Percentiles rank a stretch among this genome's conserved stretches.
Evolutionary conservation across 2,113 vertebrate species (phyloP).

Genomic region (Mobula birostris): DNA sequence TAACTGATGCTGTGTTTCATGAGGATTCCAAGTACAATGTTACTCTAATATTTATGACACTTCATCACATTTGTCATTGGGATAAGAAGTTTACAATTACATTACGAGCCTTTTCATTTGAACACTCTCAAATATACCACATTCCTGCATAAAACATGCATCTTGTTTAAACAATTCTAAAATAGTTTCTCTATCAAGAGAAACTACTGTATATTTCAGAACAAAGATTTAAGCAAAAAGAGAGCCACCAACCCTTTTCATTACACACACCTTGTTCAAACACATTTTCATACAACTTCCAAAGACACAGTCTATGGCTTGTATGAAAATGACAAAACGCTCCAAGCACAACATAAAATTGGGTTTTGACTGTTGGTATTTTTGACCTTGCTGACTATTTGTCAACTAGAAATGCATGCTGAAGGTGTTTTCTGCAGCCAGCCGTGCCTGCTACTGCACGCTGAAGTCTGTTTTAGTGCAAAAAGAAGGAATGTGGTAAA

Average conservation of each 20-base stretch:
- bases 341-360: background rate
- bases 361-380: conserved; percentile 33
- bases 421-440: background rate
- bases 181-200: conserved; percentile 12
- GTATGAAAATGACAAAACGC: conserved; percentile 2
- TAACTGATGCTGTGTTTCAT: conserved; percentile 34
- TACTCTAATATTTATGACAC: background rate
- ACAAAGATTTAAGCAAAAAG: conserved; percentile 11
- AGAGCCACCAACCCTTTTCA: background rate
- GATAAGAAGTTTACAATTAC: conserved; percentile 30
- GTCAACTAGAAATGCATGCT: background rate
- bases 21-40: conserved; percentile 26
- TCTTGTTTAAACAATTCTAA: background rate
- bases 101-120: conserved; percentile 17
- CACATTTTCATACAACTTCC: conserved; percentile 22
- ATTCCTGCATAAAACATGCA: background rate
- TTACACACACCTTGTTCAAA: conserved; percentile 26
- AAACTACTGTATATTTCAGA: conserved; percentile 18
- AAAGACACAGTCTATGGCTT: background rate
- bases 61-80: conserved; percentile 16
- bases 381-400: conserved; percentile 27
- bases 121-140: background rate
- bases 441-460: background rate
- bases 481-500: conserved; percentile 49
- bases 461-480: conserved; percentile 48